Conservation (phyloP, 2,888 invertebrate genomes). For the Archips crataeganus region DNA sequence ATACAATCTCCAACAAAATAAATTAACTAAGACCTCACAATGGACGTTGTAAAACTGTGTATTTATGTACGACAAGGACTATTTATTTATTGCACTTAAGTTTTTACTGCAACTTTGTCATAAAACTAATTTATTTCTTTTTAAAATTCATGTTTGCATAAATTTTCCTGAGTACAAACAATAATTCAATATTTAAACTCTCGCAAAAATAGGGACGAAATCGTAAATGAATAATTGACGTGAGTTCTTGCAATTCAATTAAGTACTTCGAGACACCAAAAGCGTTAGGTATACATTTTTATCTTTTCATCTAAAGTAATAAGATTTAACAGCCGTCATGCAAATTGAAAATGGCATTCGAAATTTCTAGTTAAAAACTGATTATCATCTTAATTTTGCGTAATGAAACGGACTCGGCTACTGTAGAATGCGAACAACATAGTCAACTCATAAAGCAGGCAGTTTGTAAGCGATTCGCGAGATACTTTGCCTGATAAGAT, state of each 20-base stretch:
- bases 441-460: conserved; percentile 56
- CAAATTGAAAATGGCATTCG: conserved; percentile 58
- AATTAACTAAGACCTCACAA: conserved; percentile 73
- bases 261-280: conserved; percentile 41
- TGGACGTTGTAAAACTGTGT: conserved; percentile 65
- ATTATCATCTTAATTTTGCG: conserved; percentile 73
- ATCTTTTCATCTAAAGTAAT: conserved; percentile 47
- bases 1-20: conserved; percentile 55
- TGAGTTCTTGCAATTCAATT: conserved; percentile 42
- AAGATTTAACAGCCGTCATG: conserved; percentile 49
- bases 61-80: conserved; percentile 69
- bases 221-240: conserved; percentile 15
- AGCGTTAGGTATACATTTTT: conserved; percentile 31
- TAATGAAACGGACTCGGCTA: conserved; percentile 65
- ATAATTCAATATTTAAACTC: background rate
- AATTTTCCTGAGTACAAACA: background rate
- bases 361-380: conserved; percentile 57
- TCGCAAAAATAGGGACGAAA: background rate
- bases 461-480: conserved; percentile 56
- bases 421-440: conserved; percentile 59
- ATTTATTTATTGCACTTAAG: conserved; percentile 57
- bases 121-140: conserved; percentile 38
- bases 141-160: background rate
- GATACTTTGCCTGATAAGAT: conserved; percentile 38
- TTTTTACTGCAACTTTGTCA: conserved; percentile 52